These are phyloP conservation scores for Plectus sambesii DNA, from an alignment of 1,140 invertebrate genomes.

Conservation along the genomic window DNA sequence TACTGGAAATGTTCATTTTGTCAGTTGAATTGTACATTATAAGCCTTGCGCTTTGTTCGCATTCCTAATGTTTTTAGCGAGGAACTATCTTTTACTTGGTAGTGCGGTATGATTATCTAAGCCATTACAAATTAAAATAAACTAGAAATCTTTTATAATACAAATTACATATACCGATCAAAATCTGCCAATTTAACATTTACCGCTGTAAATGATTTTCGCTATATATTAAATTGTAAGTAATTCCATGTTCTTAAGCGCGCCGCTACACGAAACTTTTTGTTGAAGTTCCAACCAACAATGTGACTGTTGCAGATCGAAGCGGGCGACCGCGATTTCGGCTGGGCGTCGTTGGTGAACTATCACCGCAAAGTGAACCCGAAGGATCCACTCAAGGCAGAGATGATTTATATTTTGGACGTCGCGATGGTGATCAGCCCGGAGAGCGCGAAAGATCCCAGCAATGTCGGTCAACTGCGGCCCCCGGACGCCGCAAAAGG, in stretches of 20 bases:
- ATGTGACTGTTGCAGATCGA: conserved; percentile 57
- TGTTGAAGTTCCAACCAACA: too few species aligned
- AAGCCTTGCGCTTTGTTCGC: conserved; percentile 11
- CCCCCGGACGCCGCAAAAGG: conserved; percentile 18
- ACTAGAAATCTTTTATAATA: too few species aligned
- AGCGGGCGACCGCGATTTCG: conserved; percentile 72
- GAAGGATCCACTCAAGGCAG: conserved; percentile 40
- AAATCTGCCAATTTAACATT: too few species aligned
- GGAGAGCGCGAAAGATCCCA: conserved; percentile 34
- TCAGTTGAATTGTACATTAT: background rate
- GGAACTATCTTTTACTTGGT: too few species aligned
- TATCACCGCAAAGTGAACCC: conserved; percentile 59
- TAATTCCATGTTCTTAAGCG: too few species aligned
- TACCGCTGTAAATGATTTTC: too few species aligned
- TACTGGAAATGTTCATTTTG: too few species aligned
- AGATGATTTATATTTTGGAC: conserved; percentile 61
- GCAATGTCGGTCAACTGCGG: conserved; percentile 21
- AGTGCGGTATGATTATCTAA: too few species aligned
- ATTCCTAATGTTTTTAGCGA: conserved; percentile 1
- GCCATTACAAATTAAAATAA: too few species aligned
- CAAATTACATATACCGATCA: too few species aligned
- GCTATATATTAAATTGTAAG: too few species aligned
- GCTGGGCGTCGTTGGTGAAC: conserved; percentile 89
- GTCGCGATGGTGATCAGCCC: conserved; percentile 63
- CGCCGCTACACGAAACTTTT: too few species aligned